Evolutionary conservation across 30 jellyfish, hydroid and myxozoan genomes (phyloP), one percentile per base, ranked within the genome.

Genomic region (Hydractinia echinata): DNA sequence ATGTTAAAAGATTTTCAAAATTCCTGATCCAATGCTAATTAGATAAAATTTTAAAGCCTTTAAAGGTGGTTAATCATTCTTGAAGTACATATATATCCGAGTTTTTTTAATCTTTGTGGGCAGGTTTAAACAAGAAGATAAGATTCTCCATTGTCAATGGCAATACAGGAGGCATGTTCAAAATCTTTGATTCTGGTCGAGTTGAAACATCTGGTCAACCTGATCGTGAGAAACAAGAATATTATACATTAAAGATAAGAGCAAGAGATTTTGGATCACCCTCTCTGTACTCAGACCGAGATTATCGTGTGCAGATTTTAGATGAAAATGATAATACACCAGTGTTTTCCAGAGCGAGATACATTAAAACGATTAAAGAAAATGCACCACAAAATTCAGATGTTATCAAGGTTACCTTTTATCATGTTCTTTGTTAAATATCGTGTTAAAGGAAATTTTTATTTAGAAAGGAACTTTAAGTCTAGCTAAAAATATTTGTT

Each of bases 241-340:
- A 76, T 48, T 87, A 92, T 74, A 76, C 80, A 3, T 68, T 92
- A 9, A 89, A 74, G 14, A 84, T 92, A 50, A 44, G 54, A 16
- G 98, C 96, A 14, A 81, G 77, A 52, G 98, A 92, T 76, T 83
- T 68, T 11, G 85, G 76, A 4, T 70, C 56, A 44, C 77, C 77
- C 21, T 92, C 97, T 61, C 95, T 88, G 73, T 82, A 84, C 61
- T 91, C 90, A 9, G 73, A 91, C 4, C 76, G 92, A 13, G 86
- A 69, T 14, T 84, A 81, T 53, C 61, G 54, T 30, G 84, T 92
- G 6, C 76, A 21, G 39, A 92, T 92, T 4, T 76, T 53, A 3
- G 98, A 92, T 62, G 72, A n/a, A 30, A 92, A 92, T 62, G 98
- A 92, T 62, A 79, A 92, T 62, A 55, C 76, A 16, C 98, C 98